Percentiles rank a stretch among this genome's conserved stretches.
These are phyloP conservation scores for Oncorhynchus masou DNA, from an alignment of 2,113 vertebrate species.

Conservation along the genomic window DNA sequence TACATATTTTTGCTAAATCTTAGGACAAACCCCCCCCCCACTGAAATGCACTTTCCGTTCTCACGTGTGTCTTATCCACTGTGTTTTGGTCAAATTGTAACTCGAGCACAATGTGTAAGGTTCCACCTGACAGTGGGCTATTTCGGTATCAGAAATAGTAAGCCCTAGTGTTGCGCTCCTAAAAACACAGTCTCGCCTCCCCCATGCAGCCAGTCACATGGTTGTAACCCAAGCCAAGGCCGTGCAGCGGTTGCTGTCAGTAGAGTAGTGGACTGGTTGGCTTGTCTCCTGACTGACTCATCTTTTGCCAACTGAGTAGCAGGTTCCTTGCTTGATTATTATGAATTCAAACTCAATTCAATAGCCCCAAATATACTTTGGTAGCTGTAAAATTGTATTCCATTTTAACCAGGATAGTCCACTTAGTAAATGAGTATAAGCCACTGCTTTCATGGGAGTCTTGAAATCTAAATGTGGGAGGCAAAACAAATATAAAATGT, in stretches of 20 bases:
- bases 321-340: not conserved
- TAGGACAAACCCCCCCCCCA: constrained; percentile 5
- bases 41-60: constrained; percentile 69
- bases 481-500: not conserved
- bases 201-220: constrained; percentile 67
- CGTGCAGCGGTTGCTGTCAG: not conserved
- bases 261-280: not conserved
- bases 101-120: constrained; percentile 55
- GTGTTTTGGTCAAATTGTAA: constrained; percentile 72
- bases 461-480: too few relatives aligned
- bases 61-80: constrained; percentile 43
- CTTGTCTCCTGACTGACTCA: not conserved
- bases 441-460: too few relatives aligned
- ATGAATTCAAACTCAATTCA: not conserved
- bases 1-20: constrained; percentile 58
- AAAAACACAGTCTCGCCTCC: constrained; percentile 51
- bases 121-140: constrained; percentile 77
- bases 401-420: too few relatives aligned
- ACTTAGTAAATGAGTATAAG: not conserved
- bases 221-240: constrained; percentile 69
- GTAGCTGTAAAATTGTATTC: too few relatives aligned
- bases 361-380: not conserved
- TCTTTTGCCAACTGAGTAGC: not conserved
- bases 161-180: constrained; percentile 54
- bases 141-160: constrained; percentile 75